phyloP scores from a whole-genome alignment of 2,797 vertebrate species.

The Microtus agrestis region DNA sequence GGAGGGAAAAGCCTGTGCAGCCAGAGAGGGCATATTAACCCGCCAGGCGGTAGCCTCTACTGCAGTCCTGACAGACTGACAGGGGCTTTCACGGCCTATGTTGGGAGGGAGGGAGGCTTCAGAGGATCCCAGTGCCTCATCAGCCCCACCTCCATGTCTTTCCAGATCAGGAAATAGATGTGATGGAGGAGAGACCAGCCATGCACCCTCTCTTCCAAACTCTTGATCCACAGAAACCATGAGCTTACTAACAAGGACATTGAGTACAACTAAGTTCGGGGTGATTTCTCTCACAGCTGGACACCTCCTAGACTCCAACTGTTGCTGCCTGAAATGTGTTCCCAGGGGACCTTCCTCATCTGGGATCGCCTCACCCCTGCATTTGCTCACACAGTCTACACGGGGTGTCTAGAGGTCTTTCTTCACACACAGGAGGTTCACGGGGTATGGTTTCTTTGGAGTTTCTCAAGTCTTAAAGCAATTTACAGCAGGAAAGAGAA shows the following conservation, averaged over 20 bases:
- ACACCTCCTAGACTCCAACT: background rate
- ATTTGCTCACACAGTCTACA: background rate
- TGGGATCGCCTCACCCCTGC: background rate
- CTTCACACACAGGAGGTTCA: background rate
- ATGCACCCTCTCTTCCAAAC: background rate
- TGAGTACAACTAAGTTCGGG: background rate
- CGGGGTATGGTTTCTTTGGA: background rate
- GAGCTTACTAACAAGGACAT: background rate
- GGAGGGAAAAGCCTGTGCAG: background rate
- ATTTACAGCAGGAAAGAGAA: background rate
- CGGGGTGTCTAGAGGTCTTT: background rate
- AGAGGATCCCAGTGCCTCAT: background rate
- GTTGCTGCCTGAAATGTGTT: background rate
- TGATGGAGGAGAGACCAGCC: background rate
- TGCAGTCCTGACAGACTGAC: no score
- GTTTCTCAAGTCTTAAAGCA: background rate
- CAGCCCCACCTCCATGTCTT: background rate
- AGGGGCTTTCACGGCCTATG: no score
- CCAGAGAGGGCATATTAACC: fast-evolving
- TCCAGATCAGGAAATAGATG: background rate
- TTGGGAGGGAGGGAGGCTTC: background rate
- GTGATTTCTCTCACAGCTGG: background rate
- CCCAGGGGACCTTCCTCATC: background rate
- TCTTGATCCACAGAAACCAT: background rate
- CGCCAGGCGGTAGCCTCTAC: background rate